phyloP scores from a whole-genome alignment of 2,113 vertebrate genomes.

The Poecilia latipinna region DNA sequence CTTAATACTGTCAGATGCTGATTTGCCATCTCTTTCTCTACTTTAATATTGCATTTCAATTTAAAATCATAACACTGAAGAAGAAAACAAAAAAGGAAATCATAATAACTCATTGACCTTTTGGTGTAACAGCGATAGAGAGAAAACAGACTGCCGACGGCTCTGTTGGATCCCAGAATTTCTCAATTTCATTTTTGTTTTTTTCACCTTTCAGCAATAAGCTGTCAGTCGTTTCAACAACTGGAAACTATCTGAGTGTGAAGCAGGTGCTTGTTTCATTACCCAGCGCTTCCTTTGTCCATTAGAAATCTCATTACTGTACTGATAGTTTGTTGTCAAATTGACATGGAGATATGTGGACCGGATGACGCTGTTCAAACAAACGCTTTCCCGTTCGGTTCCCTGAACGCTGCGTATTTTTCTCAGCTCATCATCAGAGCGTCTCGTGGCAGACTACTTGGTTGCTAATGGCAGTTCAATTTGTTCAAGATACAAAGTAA shows the following conservation, averaged over 20 bases:
- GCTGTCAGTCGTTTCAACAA: slow-evolving; percentile 66
- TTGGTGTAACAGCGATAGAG: slow-evolving; percentile 77
- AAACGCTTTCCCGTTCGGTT: slow-evolving; percentile 27
- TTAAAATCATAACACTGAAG: slow-evolving; percentile 82
- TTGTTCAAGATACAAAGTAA: slow-evolving; percentile 77
- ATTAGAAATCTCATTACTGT: slow-evolving; percentile 35
- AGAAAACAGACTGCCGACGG: slow-evolving; percentile 63
- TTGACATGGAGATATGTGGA: slow-evolving; percentile 23
- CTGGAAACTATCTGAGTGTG: slow-evolving; percentile 50
- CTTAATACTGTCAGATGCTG: slow-evolving; percentile 85
- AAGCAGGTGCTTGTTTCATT: slow-evolving; percentile 34
- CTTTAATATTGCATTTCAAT: slow-evolving; percentile 86
- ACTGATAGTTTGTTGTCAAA: slow-evolving; percentile 29
- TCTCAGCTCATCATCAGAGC: slow-evolving; percentile 55
- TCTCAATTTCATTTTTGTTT: slow-evolving; percentile 30
- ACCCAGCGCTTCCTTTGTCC: slow-evolving; percentile 29
- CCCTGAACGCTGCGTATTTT: slow-evolving; percentile 39
- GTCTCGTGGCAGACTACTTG: slow-evolving; percentile 66
- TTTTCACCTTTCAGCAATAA: slow-evolving; percentile 42
- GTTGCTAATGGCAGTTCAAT: slow-evolving; percentile 79
- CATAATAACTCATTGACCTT: slow-evolving; percentile 72
- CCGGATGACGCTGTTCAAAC: slow-evolving; percentile 67
- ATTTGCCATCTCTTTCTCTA: slow-evolving; percentile 75
- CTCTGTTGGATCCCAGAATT: slow-evolving; percentile 39
- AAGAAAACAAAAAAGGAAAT: slow-evolving; percentile 19